Percentiles rank a stretch among this genome's conserved stretches.
These are phyloP conservation scores for Platycheirus rosarum DNA, from an alignment of 2,888 invertebrate genomes.

Conservation along the genomic window DNA sequence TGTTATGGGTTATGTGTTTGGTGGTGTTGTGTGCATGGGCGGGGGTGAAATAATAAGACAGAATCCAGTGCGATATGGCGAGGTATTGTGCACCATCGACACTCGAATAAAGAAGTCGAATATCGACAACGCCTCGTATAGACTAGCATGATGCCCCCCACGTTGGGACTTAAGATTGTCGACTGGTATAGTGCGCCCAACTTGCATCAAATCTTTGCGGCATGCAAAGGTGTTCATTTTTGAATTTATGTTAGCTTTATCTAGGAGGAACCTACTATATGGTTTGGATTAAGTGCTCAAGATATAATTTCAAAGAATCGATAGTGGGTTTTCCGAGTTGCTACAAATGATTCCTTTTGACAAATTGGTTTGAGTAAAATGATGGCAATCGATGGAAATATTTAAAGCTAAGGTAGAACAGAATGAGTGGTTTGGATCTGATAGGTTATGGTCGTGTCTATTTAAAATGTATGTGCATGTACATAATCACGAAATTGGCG, in stretches of 20 bases:
- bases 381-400: too few relatives aligned
- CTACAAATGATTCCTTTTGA: too few relatives aligned
- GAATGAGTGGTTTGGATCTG: too few relatives aligned
- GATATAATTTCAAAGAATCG: slow-evolving; percentile 24
- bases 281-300: slow-evolving; percentile 52
- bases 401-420: too few relatives aligned
- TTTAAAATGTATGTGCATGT: too few relatives aligned
- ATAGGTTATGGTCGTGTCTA: too few relatives aligned
- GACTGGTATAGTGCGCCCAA: slow-evolving; percentile 16
- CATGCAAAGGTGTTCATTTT: slow-evolving; percentile 20
- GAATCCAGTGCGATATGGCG: not conserved
- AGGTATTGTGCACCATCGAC: slow-evolving; percentile 9
- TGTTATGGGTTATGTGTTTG: not conserved
- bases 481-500: too few relatives aligned
- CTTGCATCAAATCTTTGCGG: slow-evolving; percentile 19
- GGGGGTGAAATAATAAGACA: slow-evolving; percentile 20
- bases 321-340: slow-evolving; percentile 15
- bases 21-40: slow-evolving; percentile 27
- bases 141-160: slow-evolving; percentile 55
- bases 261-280: not conserved
- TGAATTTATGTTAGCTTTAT: not conserved
- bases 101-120: slow-evolving; percentile 56
- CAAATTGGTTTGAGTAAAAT: too few relatives aligned
- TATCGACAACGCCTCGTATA: slow-evolving; percentile 63
- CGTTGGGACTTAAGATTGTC: slow-evolving; percentile 26